Conservation (phyloP, 2,888 invertebrate genomes). For the Hyles lineata region DNA sequence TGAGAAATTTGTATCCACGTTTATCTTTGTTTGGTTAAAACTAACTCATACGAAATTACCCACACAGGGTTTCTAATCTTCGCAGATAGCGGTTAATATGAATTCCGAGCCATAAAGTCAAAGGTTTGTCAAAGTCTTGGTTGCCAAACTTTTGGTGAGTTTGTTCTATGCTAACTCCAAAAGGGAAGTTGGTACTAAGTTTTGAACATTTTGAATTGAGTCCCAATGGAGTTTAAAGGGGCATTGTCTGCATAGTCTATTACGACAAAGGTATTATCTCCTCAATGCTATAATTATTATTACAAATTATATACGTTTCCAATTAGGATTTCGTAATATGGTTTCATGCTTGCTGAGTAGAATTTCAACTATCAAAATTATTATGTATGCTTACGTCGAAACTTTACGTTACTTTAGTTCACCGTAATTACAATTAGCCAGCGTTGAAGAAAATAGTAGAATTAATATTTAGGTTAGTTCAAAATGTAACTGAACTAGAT, state of each 20-base stretch:
- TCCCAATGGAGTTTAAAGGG: constrained; percentile 51
- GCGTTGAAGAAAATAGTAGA: no score
- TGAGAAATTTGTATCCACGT: constrained; percentile 31
- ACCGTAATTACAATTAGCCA: no score
- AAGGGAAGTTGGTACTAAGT: constrained; percentile 44
- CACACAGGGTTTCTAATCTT: constrained; percentile 63
- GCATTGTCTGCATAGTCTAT: constrained; percentile 49
- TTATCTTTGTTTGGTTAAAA: constrained; percentile 51
- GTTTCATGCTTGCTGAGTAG: background rate
- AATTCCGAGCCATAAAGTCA: constrained; percentile 61
- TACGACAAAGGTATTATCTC: constrained; percentile 43
- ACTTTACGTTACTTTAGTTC: no score
- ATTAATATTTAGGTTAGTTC: no score
- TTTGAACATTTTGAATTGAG: constrained; percentile 52
- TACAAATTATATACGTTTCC: constrained; percentile 25
- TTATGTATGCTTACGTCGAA: no score
- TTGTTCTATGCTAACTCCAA: constrained; percentile 50
- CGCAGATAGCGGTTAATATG: constrained; percentile 66
- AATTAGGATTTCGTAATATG: constrained; percentile 15
- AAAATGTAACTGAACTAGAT: no score
- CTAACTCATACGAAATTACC: constrained; percentile 67
- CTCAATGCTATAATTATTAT: constrained; percentile 6
- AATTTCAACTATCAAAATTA: background rate
- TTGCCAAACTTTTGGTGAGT: constrained; percentile 52
- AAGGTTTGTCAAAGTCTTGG: constrained; percentile 54